Evolutionary conservation across 2,888 invertebrate genomes (phyloP).

Genomic region (Conomelus anceps): DNA sequence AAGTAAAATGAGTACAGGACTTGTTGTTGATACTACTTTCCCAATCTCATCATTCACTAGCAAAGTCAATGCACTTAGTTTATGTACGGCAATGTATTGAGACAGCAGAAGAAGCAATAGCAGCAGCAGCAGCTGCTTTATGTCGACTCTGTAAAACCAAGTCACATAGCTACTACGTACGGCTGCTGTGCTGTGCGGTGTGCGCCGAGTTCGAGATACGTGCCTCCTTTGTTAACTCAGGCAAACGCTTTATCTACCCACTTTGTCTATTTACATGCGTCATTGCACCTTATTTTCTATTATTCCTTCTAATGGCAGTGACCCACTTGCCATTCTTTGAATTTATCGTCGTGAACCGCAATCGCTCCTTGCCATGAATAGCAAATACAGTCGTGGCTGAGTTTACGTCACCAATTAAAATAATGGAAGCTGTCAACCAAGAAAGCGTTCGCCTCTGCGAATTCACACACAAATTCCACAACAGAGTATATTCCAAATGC

Average conservation of each 20-base stretch:
- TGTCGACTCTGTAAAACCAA: background rate
- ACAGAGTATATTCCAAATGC: background rate
- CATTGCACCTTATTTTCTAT: conserved; percentile 10
- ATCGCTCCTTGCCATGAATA: background rate
- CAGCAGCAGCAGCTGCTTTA: background rate
- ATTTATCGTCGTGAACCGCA: background rate
- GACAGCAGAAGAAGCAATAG: background rate
- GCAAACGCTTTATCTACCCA: conserved; percentile 3
- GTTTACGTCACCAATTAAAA: background rate
- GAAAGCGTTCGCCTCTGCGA: background rate
- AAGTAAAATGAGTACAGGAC: background rate
- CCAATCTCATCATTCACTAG: background rate
- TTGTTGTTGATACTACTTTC: background rate
- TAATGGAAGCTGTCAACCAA: background rate
- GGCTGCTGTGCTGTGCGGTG: too few species aligned
- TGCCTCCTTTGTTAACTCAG: conserved; percentile 6
- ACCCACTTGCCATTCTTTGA: conserved; percentile 1
- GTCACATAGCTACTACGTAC: background rate
- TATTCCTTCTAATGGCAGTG: conserved; percentile 2
- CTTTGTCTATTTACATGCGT: conserved; percentile 11
- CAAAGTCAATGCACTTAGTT: background rate
- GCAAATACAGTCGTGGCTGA: background rate
- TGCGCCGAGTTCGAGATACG: background rate
- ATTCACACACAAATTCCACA: background rate
- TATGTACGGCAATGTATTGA: background rate